Evolutionary conservation across 2,888 invertebrate species (phyloP).

Genomic region (Timema cristinae): DNA sequence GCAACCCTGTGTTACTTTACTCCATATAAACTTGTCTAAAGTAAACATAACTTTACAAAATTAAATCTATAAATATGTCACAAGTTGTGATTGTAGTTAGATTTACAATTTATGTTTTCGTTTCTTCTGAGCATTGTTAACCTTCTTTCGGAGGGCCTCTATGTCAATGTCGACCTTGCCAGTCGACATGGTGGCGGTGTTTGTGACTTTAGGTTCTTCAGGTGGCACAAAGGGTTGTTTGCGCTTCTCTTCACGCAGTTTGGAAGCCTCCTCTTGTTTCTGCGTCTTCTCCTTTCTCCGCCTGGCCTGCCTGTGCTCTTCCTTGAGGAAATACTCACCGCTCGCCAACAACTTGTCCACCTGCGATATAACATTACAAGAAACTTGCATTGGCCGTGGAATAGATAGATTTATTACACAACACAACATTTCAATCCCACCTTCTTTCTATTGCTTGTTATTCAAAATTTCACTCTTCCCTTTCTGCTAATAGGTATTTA

Average conservation of each 20-base stretch:
- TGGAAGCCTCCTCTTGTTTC: slow-evolving; percentile 70
- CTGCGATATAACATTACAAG: not conserved
- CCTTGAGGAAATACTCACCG: slow-evolving; percentile 95
- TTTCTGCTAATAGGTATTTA: no score
- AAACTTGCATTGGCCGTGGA: not conserved
- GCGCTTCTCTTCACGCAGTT: slow-evolving; percentile 69
- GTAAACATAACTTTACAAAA: no score
- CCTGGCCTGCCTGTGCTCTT: slow-evolving; percentile 70
- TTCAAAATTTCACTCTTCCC: no score
- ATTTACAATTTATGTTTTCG: not conserved
- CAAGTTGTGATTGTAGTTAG: not conserved
- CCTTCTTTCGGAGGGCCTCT: slow-evolving; percentile 68
- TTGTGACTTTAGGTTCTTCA: slow-evolving; percentile 49
- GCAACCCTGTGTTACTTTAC: no score
- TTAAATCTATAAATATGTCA: no score
- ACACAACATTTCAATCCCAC: slow-evolving; percentile 28
- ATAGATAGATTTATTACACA: not conserved
- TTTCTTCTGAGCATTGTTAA: slow-evolving; percentile 54
- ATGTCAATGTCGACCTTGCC: slow-evolving; percentile 55
- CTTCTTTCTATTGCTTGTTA: no score
- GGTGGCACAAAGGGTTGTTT: slow-evolving; percentile 81
- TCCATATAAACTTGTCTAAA: no score
- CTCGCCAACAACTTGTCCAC: slow-evolving; percentile 87
- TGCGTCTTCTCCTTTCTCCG: slow-evolving; percentile 70
- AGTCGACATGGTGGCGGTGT: slow-evolving; percentile 36